These are phyloP conservation scores for Reinhardtius hippoglossoides DNA, from an alignment of 2,113 vertebrate species.

Conservation along the genomic window DNA sequence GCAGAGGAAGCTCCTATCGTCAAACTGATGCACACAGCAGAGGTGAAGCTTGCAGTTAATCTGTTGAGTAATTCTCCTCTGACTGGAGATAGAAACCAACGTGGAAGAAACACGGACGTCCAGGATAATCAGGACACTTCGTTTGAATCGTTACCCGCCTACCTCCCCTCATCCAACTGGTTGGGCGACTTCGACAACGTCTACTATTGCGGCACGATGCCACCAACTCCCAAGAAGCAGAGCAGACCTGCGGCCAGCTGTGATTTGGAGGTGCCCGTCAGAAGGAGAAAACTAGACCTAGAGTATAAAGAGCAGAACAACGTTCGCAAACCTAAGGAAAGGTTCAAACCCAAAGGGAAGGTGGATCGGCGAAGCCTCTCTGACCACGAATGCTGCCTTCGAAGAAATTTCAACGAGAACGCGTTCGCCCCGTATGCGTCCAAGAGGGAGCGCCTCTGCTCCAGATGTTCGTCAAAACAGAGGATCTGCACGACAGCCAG, in stretches of 20 bases:
- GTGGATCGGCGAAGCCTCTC: constrained; percentile 60
- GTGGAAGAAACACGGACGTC: background rate
- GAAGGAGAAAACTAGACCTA: constrained; percentile 38
- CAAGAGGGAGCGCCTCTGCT: constrained; percentile 68
- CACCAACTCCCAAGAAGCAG: constrained; percentile 56
- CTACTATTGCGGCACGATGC: constrained; percentile 57
- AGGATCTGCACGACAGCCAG: background rate
- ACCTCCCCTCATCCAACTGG: constrained; percentile 77
- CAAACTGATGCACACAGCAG: background rate
- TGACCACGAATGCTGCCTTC: constrained; percentile 61
- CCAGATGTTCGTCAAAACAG: constrained; percentile 65
- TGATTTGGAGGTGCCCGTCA: constrained; percentile 3
- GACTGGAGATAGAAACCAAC: constrained; percentile 10
- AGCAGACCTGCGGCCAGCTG: background rate
- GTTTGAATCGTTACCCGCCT: constrained; percentile 72
- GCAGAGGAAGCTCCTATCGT: background rate
- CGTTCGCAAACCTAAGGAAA: constrained; percentile 38
- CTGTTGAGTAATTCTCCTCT: background rate
- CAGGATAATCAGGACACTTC: constrained; percentile 69
- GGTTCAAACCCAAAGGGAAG: constrained; percentile 55
- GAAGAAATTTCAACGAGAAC: constrained; percentile 34
- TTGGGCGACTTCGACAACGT: constrained; percentile 72
- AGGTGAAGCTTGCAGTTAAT: background rate
- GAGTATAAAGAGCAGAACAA: constrained; percentile 42
- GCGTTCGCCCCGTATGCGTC: background rate